phyloP scores from a whole-genome alignment of 2,888 invertebrate species.

The Sclerodermus sp. region DNA sequence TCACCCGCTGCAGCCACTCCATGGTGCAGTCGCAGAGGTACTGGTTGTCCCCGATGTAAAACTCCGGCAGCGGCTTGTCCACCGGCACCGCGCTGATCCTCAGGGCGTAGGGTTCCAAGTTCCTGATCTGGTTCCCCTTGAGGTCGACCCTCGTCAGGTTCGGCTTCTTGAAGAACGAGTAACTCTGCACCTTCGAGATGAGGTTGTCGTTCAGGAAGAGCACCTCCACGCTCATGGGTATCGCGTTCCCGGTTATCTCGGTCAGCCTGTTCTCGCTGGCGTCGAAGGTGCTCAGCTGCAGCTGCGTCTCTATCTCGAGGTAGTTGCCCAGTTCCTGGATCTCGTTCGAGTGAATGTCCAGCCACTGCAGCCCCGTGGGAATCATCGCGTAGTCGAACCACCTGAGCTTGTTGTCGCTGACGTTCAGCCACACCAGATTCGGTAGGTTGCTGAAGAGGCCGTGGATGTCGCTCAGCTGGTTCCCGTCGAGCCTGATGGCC shows the following conservation, averaged over 20 bases:
- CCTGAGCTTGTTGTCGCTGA: constrained; percentile 81
- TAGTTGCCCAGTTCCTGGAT: constrained; percentile 83
- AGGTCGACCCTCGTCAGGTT: constrained; percentile 81
- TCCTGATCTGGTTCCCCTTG: constrained; percentile 78
- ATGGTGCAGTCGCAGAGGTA: constrained; percentile 87
- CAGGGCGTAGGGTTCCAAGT: constrained; percentile 74
- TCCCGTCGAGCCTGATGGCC: constrained; percentile 80
- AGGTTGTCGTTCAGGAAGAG: constrained; percentile 79
- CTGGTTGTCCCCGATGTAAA: constrained; percentile 83
- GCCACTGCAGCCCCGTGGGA: constrained; percentile 80
- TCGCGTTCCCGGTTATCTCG: constrained; percentile 79
- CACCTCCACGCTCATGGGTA: constrained; percentile 81
- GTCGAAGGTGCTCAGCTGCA: constrained; percentile 79
- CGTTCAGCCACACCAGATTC: constrained; percentile 82
- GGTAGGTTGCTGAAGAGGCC: constrained; percentile 79
- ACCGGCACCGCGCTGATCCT: constrained; percentile 75
- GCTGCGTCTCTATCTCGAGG: constrained; percentile 78
- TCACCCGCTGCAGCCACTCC: constrained; percentile 87
- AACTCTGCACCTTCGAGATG: constrained; percentile 81
- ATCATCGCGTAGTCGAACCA: constrained; percentile 85
- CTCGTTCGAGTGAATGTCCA: constrained; percentile 83
- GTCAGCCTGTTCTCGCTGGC: constrained; percentile 79
- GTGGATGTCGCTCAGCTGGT: constrained; percentile 77
- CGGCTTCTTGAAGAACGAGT: constrained; percentile 84
- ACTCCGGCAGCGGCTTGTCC: constrained; percentile 75